Conservation (phyloP, 1,140 invertebrate genomes). For the Apis cerana region DNA sequence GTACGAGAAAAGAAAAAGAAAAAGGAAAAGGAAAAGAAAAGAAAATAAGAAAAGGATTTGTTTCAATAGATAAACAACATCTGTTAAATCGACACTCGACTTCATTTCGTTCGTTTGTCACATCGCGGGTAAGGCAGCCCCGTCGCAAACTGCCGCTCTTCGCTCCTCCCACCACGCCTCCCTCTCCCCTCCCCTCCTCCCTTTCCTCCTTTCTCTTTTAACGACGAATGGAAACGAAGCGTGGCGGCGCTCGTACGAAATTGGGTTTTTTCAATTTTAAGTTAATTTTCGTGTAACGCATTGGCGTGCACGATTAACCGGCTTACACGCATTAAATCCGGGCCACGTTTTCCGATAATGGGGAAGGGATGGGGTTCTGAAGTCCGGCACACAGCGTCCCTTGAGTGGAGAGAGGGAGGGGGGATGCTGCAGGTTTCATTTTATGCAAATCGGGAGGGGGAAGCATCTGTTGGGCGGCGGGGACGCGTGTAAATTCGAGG, state of each 20-base stretch:
- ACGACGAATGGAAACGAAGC: not conserved
- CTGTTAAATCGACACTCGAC: not conserved
- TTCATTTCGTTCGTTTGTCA: not conserved
- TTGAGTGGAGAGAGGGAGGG: not conserved
- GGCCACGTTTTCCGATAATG: conserved; percentile 54
- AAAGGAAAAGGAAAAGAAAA: not conserved
- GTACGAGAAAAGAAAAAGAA: not conserved
- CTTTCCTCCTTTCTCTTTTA: not conserved
- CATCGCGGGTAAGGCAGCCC: not conserved
- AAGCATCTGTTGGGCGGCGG: conserved; percentile 59
- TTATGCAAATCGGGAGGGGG: conserved; percentile 62
- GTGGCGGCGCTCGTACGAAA: too few species aligned
- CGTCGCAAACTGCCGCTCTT: not conserved
- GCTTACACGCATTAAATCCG: conserved; percentile 42
- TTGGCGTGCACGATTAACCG: conserved; percentile 24
- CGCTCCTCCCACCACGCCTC: too few species aligned
- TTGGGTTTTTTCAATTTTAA: not conserved
- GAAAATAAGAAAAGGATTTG: not conserved
- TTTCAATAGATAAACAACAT: conserved; percentile 9
- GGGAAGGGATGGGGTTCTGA: conserved; percentile 21
- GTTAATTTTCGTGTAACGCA: conserved; percentile 25
- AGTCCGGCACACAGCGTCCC: not conserved
- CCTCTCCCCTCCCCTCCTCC: not conserved
- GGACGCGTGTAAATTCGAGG: conserved; percentile 62
- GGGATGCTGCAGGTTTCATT: conserved; percentile 56